Conservation (phyloP, 2,888 invertebrate species). For the Limnephilus rhombicus region DNA sequence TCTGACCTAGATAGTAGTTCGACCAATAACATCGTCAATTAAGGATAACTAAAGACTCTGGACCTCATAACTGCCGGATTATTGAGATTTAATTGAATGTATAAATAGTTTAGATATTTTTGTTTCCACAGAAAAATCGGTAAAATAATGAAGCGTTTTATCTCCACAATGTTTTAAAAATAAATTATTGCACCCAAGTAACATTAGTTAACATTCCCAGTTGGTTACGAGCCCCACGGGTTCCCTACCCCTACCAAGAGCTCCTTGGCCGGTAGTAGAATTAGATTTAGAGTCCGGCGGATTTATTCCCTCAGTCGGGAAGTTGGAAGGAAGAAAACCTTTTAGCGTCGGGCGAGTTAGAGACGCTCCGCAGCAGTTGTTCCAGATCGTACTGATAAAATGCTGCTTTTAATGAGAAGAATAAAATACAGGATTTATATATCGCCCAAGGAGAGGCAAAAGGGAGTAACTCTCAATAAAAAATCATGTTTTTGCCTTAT, state of each 20-base stretch:
- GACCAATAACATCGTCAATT: too few relatives aligned
- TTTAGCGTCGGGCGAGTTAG: slow-evolving; percentile 5
- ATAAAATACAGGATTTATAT: neutral
- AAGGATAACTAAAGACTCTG: too few relatives aligned
- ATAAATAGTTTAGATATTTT: neutral
- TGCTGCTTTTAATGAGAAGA: neutral
- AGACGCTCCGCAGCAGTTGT: slow-evolving; percentile 1
- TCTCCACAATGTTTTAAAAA: too few relatives aligned
- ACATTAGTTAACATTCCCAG: neutral
- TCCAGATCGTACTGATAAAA: neutral
- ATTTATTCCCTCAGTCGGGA: slow-evolving; percentile 18
- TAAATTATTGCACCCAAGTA: neutral
- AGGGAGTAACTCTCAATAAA: neutral
- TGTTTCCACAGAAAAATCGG: too few relatives aligned
- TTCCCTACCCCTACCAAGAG: neutral
- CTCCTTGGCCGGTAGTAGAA: slow-evolving; percentile 2
- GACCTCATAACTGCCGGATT: too few relatives aligned
- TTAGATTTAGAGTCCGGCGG: slow-evolving; percentile 26
- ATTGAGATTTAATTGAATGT: too few relatives aligned
- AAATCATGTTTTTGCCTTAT: neutral
- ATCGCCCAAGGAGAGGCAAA: neutral
- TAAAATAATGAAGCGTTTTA: too few relatives aligned
- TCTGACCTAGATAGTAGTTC: too few relatives aligned
- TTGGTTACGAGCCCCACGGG: neutral
- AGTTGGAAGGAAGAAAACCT: neutral